Percentiles rank a stretch among this genome's conserved stretches.
These are phyloP conservation scores for Gallinago solitaria DNA, from an alignment of 2,797 vertebrate species.

Conservation along the genomic window DNA sequence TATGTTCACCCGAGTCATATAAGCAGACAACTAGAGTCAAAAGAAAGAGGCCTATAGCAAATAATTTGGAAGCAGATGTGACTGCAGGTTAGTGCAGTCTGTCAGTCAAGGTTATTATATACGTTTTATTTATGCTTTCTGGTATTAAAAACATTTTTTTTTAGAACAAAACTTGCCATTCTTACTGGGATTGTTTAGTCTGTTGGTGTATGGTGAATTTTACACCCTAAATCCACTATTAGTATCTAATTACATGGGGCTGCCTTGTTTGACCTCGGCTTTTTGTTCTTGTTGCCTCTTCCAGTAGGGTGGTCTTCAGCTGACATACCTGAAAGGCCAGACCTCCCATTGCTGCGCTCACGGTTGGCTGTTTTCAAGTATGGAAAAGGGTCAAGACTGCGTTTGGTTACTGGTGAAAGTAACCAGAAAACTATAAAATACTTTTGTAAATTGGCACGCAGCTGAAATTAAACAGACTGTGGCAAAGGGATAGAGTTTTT, in stretches of 20 bases:
- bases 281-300: slow-evolving; percentile 76
- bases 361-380: slow-evolving; percentile 69
- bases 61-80: slow-evolving; percentile 83
- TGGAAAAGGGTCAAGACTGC: slow-evolving; percentile 75
- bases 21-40: no score
- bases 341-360: slow-evolving; percentile 75
- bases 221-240: slow-evolving; percentile 81
- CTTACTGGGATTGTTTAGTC: slow-evolving; percentile 92
- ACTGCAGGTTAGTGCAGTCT: slow-evolving; percentile 78
- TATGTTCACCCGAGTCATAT: no score
- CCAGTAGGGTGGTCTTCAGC: slow-evolving; percentile 84
- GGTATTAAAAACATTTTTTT: slow-evolving; percentile 80
- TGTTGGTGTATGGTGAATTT: slow-evolving; percentile 80
- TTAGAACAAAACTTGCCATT: slow-evolving; percentile 83
- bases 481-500: slow-evolving; percentile 56
- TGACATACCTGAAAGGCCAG: slow-evolving; percentile 83
- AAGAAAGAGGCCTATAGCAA: no score
- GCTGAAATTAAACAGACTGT: slow-evolving; percentile 68
- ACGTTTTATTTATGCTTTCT: slow-evolving; percentile 84
- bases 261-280: slow-evolving; percentile 79
- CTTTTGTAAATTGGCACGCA: slow-evolving; percentile 51
- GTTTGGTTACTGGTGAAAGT: slow-evolving; percentile 73
- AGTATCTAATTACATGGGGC: slow-evolving; percentile 81
- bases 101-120: slow-evolving; percentile 70
- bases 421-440: slow-evolving; percentile 67